Base-by-base conservation (phyloP, 2,797 vertebrate species). In the Antrozous pallidus region DNA sequence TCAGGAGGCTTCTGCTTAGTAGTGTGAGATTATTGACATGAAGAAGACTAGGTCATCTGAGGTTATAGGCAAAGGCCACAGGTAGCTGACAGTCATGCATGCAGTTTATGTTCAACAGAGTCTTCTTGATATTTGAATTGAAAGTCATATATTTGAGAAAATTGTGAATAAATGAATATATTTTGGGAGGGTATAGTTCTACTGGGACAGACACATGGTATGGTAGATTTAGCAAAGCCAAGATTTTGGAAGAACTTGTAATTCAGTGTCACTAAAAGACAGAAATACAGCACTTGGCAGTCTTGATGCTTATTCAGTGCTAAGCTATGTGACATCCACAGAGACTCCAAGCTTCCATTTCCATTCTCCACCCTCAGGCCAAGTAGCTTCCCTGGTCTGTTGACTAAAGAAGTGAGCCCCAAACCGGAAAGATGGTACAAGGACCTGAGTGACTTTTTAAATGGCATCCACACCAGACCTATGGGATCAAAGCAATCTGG, bases 21-120 rank as follows among this genome's bases (percentile, higher is more conserved):
- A 1, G 42, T 1, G 0, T 22, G 31, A 4, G 18, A 36, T 36
- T 56, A 47, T 10, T 18, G 45, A 5, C 0, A 0, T 13, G 14
- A 8, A 63, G 14, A 8, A 63, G 36, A 45, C 10, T 2, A 51
- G 61, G 56, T 81, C 31, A 42, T 14, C 81, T 36, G 65, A 26
- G 8, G 40, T 73, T 38, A n/a, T 17, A 22, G 31, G 38, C 2
- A 7, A 77, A 86, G 51, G 31, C 63, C 63, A 33, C 63, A 61
- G 31, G 20, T 26, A 51, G 22, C 81, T 54, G 4, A 73, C 16
- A 2, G 54, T 7, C 0, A 2, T 6, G 2, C 1, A 2, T 58
- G 4, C 17, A 65, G 18, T 54, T 58, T 67, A 33, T 36, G 42
- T 36, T 63, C 26, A 71, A 40, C 14, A 81, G 71, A 58, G 77